Conservation (phyloP, 2,888 invertebrate species). For the Cephonodes hylas region DNA sequence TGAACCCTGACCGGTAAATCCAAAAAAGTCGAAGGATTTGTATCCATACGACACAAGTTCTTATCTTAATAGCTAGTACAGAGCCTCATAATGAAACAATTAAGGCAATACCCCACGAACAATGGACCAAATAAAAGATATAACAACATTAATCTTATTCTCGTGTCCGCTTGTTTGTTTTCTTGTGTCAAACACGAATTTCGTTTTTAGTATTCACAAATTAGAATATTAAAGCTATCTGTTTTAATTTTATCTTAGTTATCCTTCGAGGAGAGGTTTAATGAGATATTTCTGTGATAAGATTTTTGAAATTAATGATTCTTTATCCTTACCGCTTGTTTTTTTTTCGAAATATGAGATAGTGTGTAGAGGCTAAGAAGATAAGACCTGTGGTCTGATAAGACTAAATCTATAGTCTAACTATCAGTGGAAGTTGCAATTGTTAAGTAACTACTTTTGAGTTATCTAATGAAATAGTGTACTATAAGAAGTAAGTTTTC, state of each 20-base stretch:
- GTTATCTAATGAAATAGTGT: no score
- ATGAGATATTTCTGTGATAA: constrained; percentile 6
- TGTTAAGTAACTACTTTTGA: no score
- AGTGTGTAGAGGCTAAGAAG: no score
- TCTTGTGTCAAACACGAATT: constrained; percentile 57
- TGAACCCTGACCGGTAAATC: constrained; percentile 7
- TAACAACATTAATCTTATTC: constrained; percentile 64
- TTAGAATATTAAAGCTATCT: constrained; percentile 39
- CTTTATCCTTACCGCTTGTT: background rate
- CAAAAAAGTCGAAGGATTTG: constrained; percentile 35
- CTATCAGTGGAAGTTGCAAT: no score
- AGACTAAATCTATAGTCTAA: no score
- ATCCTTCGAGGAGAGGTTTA: constrained; percentile 14
- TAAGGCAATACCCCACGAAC: constrained; percentile 52
- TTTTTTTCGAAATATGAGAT: background rate
- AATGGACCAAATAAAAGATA: constrained; percentile 35
- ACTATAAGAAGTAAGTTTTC: no score
- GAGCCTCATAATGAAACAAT: constrained; percentile 64
- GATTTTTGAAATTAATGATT: background rate
- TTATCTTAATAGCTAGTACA: constrained; percentile 57
- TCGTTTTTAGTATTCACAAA: constrained; percentile 48
- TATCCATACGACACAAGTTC: constrained; percentile 36
- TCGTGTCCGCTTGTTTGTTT: constrained; percentile 59
- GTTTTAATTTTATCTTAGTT: constrained; percentile 39
- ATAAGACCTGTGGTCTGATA: no score